Percentiles rank a stretch among this genome's conserved stretches.
These are phyloP conservation scores for Melieria crassipennis DNA, from an alignment of 2,888 invertebrate genomes.

Conservation along the genomic window DNA sequence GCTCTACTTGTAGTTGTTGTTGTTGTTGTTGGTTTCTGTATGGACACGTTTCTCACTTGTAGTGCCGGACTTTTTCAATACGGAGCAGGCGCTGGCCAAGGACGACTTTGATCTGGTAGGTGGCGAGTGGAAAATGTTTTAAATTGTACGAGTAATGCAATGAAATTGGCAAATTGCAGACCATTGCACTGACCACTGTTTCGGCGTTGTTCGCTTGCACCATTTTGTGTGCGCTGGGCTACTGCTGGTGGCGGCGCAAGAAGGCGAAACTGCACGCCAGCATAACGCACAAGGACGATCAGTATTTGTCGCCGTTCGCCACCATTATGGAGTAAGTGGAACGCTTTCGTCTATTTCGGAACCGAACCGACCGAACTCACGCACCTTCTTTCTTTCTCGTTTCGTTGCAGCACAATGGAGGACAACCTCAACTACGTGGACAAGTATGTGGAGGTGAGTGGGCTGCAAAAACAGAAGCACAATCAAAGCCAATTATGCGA, in stretches of 20 bases:
- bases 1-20: too few relatives aligned
- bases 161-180: slow-evolving; percentile 38
- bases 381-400: slow-evolving; percentile 26
- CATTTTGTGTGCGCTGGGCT: slow-evolving; percentile 38
- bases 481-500: too few relatives aligned
- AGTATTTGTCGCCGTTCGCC: slow-evolving; percentile 48
- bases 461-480: neutral
- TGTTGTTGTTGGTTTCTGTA: neutral
- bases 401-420: slow-evolving; percentile 64
- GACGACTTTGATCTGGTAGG: slow-evolving; percentile 34
- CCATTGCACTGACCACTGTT: slow-evolving; percentile 46
- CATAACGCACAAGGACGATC: slow-evolving; percentile 47
- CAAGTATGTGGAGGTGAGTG: slow-evolving; percentile 69
- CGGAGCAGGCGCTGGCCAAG: neutral
- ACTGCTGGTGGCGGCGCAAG: slow-evolving; percentile 39
- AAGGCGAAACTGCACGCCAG: slow-evolving; percentile 39
- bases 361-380: neutral
- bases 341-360: neutral
- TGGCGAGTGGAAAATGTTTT: neutral
- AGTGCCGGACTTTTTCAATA: slow-evolving; percentile 27
- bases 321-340: slow-evolving; percentile 47
- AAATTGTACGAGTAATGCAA: neutral
- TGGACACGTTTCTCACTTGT: neutral
- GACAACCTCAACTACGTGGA: slow-evolving; percentile 70
- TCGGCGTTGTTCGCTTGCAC: slow-evolving; percentile 44